Evolutionary conservation across 2,888 invertebrate genomes (phyloP).

Genomic region (Himalopsyche kuldschensis): DNA sequence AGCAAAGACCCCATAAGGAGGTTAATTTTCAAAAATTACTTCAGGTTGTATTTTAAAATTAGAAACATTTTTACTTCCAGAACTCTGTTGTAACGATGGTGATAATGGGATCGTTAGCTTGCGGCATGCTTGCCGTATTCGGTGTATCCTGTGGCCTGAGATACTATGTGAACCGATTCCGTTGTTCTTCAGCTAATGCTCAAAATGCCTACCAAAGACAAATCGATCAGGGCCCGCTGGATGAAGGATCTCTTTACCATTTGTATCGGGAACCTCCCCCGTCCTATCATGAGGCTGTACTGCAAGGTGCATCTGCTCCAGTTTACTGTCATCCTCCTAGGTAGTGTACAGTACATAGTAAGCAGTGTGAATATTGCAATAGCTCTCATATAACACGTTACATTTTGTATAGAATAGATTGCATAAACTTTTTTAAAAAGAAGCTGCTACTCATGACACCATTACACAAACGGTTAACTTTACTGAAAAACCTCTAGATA

Average conservation of each 20-base stretch:
- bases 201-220: constrained; percentile 19
- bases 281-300: constrained; percentile 35
- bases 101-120: constrained; percentile 33
- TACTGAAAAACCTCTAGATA: too few relatives aligned
- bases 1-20: too few relatives aligned
- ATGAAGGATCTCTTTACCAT: constrained; percentile 35
- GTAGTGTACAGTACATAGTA: neutral
- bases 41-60: neutral
- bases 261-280: constrained; percentile 37
- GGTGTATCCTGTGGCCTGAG: constrained; percentile 28
- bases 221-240: constrained; percentile 26
- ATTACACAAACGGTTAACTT: too few relatives aligned
- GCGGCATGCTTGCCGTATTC: constrained; percentile 33
- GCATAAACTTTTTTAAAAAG: too few relatives aligned
- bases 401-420: too few relatives aligned
- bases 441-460: too few relatives aligned
- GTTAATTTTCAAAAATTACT: neutral
- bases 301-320: constrained; percentile 35
- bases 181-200: neutral
- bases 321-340: constrained; percentile 34
- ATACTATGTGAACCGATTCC: constrained; percentile 23
- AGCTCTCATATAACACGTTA: too few relatives aligned
- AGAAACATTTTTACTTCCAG: constrained; percentile 7
- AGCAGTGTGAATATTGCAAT: too few relatives aligned
- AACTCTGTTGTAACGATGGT: constrained; percentile 35